Percentiles rank a stretch among this genome's conserved stretches.
phyloP scores from a whole-genome alignment of 2,113 vertebrate species.

The Struthidea cinerea region DNA sequence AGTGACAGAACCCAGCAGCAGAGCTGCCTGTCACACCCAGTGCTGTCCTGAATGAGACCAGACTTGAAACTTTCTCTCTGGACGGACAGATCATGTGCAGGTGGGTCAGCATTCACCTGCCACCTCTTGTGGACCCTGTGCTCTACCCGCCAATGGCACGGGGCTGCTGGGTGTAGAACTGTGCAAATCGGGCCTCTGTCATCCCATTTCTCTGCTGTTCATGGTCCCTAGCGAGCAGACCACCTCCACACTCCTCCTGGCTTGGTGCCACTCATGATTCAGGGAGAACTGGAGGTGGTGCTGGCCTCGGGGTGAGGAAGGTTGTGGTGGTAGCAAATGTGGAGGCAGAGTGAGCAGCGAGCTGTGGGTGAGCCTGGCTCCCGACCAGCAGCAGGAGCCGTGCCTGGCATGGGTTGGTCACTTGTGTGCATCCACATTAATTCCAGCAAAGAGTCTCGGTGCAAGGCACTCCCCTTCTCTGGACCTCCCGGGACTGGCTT shows the following conservation, averaged over 20 bases:
- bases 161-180: not conserved
- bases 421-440: not conserved
- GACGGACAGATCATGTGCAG: not conserved
- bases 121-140: not conserved
- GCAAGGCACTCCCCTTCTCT: accelerated
- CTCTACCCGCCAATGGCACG: not conserved
- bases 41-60: not conserved
- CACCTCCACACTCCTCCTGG: not conserved
- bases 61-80: not conserved
- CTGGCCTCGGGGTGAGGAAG: not conserved
- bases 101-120: not conserved
- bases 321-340: not conserved
- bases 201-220: not conserved
- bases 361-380: not conserved
- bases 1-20: not conserved
- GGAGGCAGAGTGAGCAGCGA: not conserved
- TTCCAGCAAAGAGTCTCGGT: not conserved
- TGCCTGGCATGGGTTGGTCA: not conserved
- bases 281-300: not conserved
- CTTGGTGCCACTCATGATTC: not conserved
- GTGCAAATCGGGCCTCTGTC: not conserved
- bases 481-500: not conserved
- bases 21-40: not conserved
- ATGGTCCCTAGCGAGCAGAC: not conserved
- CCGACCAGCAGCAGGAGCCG: not conserved